Evolutionary conservation across 2,888 invertebrate species (phyloP).

Genomic region (Lordiphosa andalusiaca): DNA sequence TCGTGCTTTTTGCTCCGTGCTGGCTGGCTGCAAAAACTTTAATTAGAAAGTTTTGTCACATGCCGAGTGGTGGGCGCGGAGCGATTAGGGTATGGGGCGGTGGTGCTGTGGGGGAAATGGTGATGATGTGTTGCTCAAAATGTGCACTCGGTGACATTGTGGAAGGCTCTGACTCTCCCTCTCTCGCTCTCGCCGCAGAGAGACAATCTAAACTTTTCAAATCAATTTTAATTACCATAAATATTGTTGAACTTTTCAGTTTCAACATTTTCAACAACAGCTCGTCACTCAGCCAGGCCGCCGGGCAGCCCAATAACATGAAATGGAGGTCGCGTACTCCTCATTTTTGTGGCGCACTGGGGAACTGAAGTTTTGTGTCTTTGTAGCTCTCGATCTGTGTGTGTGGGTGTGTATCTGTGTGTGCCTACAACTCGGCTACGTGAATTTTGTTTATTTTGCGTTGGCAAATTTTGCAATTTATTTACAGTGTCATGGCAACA

Average conservation of each 20-base stretch:
- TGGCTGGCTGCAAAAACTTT: constrained; percentile 62
- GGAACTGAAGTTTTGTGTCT: constrained; percentile 44
- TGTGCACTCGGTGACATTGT: constrained; percentile 30
- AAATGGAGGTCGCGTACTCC: constrained; percentile 45
- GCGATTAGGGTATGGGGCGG: too few relatives aligned
- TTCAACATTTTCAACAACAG: constrained; percentile 18
- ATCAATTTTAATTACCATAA: constrained; percentile 77
- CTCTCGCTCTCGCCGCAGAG: constrained; percentile 1
- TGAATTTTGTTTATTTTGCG: constrained; percentile 43
- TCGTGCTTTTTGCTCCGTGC: constrained; percentile 22
- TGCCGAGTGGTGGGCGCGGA: background rate
- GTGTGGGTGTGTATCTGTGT: constrained; percentile 3
- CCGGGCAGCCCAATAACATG: constrained; percentile 20
- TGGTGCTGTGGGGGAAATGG: background rate
- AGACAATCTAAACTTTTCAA: constrained; percentile 76
- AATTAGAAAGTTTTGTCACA: constrained; percentile 73
- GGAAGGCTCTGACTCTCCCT: too few relatives aligned
- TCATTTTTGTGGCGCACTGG: constrained; percentile 37
- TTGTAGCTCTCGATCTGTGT: constrained; percentile 9
- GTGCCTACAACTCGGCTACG: constrained; percentile 19
- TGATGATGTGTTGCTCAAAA: constrained; percentile 19
- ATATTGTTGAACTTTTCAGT: constrained; percentile 63
- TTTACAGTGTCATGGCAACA: constrained; percentile 49
- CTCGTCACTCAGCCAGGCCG: constrained; percentile 24
- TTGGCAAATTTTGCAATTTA: constrained; percentile 41